These are phyloP conservation scores for Esox niger DNA, from an alignment of 2,113 vertebrate species.

Conservation along the genomic window DNA sequence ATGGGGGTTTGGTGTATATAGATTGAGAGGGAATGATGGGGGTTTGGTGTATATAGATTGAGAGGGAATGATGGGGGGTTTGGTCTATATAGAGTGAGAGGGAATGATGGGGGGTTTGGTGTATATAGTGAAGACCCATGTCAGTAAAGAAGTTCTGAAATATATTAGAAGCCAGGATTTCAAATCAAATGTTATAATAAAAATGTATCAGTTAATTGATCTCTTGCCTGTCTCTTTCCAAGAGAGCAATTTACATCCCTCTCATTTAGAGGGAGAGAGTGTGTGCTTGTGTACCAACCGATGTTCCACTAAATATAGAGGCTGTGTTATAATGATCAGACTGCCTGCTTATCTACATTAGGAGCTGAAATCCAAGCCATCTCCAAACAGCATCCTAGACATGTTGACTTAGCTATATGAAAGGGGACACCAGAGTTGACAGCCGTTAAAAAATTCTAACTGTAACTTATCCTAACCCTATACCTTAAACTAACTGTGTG, in stretches of 20 bases:
- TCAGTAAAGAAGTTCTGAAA: too few relatives aligned
- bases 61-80: conserved; percentile 18
- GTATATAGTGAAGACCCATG: conserved; percentile 16
- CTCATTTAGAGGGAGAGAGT: conserved; percentile 16
- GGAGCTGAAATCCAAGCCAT: conserved; percentile 39
- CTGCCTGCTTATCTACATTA: conserved; percentile 40
- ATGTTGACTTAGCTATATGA: too few relatives aligned
- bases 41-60: conserved; percentile 19
- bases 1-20: too few relatives aligned
- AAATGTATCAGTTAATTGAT: conserved; percentile 74
- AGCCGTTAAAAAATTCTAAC: too few relatives aligned
- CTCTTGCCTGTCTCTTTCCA: conserved; percentile 46
- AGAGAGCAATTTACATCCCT: conserved; percentile 39
- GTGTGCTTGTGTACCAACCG: conserved; percentile 20
- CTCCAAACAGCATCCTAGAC: background rate
- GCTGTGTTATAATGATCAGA: conserved; percentile 40
- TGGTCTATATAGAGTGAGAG: conserved; percentile 27
- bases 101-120: conserved; percentile 9
- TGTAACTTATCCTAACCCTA: too few relatives aligned
- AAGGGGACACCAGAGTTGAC: too few relatives aligned
- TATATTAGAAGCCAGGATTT: conserved; percentile 42
- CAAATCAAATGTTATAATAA: conserved; percentile 63
- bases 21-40: conserved; percentile 29
- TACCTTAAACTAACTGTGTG: too few relatives aligned
- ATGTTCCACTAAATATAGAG: conserved; percentile 45